Evolutionary conservation across 2,797 vertebrate genomes (phyloP), one percentile per base, ranked within the genome.

Genomic region (Catostomus latipinnis): DNA sequence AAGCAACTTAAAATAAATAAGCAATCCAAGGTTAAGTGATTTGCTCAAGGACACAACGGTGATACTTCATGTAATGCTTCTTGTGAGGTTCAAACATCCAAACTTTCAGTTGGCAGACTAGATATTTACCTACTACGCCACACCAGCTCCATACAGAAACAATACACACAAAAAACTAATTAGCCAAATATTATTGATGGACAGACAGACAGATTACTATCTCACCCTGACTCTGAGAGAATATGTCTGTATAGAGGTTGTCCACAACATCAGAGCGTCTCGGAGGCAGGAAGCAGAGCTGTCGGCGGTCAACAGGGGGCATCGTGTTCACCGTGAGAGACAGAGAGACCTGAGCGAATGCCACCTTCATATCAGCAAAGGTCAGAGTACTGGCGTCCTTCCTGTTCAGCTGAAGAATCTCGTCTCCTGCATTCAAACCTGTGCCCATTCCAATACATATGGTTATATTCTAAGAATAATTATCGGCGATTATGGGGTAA

Each of bases 381-480:
- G 94, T 96, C 84, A 98, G 91, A 70, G 93, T 92, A 70, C 91
- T 92, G 0, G 96, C 95, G 2, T 94, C 90, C 48, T 94, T 96
- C 53, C 92, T 91, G 71, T 97, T 98, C 78, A 99, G 92, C 90
- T 98, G 94, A 69, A 98, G 91, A 65, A 99, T 94, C 88, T 98
- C 96, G 56, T 98, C 98, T 0, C 96, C 97, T 0, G 94, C 94
- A 60, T 96, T 97, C 69, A 99, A 88, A 81, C 97, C 98, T 99
- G 91, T 46, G 88, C 74, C 76, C 78, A 12, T 82, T n/a, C 81
- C 43, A 71, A 77, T 52, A 43, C 71, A 77, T 43, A 43, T 13
- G 13, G 18, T 11, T 12, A 77, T 52, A 43, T 10, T 2, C 11
- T 54, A 69, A 14, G 13, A 77, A 69, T 16, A 16, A 43, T 69